These are phyloP conservation scores for Corapipo altera DNA, from an alignment of 2,113 vertebrate genomes.

Conservation along the genomic window DNA sequence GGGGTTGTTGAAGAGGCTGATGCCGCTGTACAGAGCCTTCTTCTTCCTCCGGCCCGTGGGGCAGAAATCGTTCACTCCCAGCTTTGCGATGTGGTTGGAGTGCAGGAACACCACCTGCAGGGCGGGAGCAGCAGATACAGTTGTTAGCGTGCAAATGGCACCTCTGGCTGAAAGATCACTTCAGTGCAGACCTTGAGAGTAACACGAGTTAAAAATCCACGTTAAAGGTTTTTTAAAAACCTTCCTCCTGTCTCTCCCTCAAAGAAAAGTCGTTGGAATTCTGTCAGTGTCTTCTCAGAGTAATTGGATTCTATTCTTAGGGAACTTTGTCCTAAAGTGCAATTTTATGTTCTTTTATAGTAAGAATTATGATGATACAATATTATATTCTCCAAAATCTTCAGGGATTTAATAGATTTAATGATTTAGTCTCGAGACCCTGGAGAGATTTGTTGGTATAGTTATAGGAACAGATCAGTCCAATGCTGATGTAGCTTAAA, in stretches of 20 bases:
- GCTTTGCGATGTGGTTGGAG: slow-evolving; percentile 86
- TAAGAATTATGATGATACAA: background rate
- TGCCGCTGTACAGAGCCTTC: slow-evolving; percentile 88
- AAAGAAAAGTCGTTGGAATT: background rate
- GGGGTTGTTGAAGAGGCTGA: slow-evolving; percentile 94
- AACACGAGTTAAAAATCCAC: background rate
- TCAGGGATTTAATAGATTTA: background rate
- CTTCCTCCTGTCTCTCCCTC: background rate
- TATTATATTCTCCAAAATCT: background rate
- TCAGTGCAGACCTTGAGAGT: background rate
- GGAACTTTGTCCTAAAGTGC: background rate
- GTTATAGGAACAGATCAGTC: background rate
- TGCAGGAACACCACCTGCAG: slow-evolving; percentile 93
- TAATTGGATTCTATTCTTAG: background rate
- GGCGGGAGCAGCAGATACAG: background rate
- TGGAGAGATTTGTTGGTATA: background rate
- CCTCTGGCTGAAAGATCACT: too few relatives aligned
- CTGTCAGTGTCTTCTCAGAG: background rate
- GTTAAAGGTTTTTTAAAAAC: background rate
- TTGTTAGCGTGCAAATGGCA: too few relatives aligned
- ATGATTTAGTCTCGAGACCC: background rate
- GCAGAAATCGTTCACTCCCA: slow-evolving; percentile 96
- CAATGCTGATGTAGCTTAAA: background rate
- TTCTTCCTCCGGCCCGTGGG: slow-evolving; percentile 77
- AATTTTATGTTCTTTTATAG: background rate